phyloP scores from a whole-genome alignment of 1,140 invertebrate genomes.

The Drosophila ironensis region DNA sequence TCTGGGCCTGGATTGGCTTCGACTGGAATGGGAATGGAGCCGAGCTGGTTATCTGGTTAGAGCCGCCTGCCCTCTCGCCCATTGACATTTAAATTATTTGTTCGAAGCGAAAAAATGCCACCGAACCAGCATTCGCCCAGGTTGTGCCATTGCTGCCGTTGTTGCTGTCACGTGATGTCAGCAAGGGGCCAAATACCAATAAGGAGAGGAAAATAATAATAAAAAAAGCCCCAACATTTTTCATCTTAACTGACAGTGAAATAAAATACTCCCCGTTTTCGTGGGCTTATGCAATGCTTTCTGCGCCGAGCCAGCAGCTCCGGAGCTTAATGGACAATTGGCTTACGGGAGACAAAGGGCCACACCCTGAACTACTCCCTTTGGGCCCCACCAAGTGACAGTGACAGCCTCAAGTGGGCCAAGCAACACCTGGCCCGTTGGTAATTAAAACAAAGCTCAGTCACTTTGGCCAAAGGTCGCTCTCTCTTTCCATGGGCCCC shows the following conservation, averaged over 20 bases:
- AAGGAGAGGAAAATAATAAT: conserved; percentile 33
- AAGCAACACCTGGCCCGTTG: conserved; percentile 11
- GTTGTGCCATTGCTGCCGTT: conserved; percentile 19
- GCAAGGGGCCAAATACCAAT: conserved; percentile 52
- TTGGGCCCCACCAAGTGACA: conserved; percentile 20
- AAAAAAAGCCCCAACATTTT: conserved; percentile 38
- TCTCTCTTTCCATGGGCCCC: conserved; percentile 11
- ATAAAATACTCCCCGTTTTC: conserved; percentile 43
- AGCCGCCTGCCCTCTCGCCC: conserved; percentile 34
- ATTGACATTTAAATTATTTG: conserved; percentile 76
- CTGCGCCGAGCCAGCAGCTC: conserved; percentile 12
- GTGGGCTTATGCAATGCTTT: conserved; percentile 63
- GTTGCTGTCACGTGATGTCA: conserved; percentile 62
- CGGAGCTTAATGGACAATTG: conserved; percentile 52
- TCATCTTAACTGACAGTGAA: conserved; percentile 61
- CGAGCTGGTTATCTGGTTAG: conserved; percentile 15
- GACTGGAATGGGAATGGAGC: not conserved
- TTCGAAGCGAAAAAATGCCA: conserved; percentile 62
- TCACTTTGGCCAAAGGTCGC: conserved; percentile 48
- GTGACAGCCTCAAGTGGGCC: conserved; percentile 49
- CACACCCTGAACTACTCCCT: conserved; percentile 22
- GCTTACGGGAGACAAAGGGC: conserved; percentile 23
- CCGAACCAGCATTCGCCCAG: conserved; percentile 48
- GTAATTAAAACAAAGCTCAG: conserved; percentile 60
- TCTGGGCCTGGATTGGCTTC: conserved; percentile 1